These are phyloP conservation scores for Conus betulinus DNA, from an alignment of 1,140 invertebrate species.

Conservation along the genomic window DNA sequence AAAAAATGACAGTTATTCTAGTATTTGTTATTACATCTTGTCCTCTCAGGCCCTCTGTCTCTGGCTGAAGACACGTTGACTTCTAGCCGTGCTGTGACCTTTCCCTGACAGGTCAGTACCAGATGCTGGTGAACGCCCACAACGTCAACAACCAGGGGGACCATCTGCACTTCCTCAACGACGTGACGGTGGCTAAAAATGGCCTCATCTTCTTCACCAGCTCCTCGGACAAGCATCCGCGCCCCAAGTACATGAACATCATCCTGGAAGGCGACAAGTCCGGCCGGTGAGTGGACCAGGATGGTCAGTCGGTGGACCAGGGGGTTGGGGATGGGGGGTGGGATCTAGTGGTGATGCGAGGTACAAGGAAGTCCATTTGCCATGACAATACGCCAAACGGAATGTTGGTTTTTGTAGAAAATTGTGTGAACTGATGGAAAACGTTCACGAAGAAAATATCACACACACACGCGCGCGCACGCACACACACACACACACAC, in stretches of 20 bases:
- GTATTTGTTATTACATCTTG: neutral
- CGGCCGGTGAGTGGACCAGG: conserved; percentile 81
- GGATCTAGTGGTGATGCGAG: no score
- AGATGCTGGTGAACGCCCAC: conserved; percentile 57
- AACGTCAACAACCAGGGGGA: conserved; percentile 62
- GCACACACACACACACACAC: no score
- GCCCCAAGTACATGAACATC: conserved; percentile 79
- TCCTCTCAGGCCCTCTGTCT: neutral
- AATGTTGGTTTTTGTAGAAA: no score
- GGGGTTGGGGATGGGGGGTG: no score
- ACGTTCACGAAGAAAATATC: no score
- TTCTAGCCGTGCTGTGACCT: no score
- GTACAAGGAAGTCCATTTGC: no score
- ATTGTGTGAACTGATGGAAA: no score
- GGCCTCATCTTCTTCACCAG: conserved; percentile 88
- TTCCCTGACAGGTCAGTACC: neutral
- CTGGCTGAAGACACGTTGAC: neutral
- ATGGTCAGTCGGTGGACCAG: no score
- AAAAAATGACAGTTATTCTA: no score
- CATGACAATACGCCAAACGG: no score
- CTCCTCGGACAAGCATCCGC: conserved; percentile 80
- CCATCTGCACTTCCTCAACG: conserved; percentile 69
- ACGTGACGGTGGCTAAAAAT: conserved; percentile 82
- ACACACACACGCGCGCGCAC: no score
- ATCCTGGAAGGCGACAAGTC: conserved; percentile 80